Evolutionary conservation across 2,797 vertebrate genomes (phyloP), one percentile per base, ranked within the genome.

Genomic region (Rachycentron canadum): DNA sequence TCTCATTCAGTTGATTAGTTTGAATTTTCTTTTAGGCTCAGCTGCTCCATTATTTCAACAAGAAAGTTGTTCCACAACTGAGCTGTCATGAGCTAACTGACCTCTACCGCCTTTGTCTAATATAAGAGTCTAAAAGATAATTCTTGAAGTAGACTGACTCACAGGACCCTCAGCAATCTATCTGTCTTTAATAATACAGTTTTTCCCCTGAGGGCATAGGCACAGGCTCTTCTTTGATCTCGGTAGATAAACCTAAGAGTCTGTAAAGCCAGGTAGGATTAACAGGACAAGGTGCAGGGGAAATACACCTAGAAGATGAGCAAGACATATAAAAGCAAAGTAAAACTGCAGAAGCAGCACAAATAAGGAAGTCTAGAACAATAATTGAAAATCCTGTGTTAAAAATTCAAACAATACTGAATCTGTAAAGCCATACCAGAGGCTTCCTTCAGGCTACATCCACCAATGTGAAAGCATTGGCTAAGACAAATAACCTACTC

Each of bases 181-280:
- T 81, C 45, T 49, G 36, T 73, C 64, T 82, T 86, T 76, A 80
- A 86, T 82, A 84, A 82, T 65, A 82, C 76, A 81, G 70, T 73
- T 45, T 38, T 64, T 41, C 41, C 57, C 86, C 67, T 16, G 26
- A 69, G 81, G 79, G 63, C 50, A 58, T 28, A 53, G 21, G 30
- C 53, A 55, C 68, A 61, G 65, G 21, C 58, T 74, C 40, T 13
- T 59, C 70, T 82, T 56, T 68, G 68, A 85, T 86, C 73, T 75
- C 65, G 67, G 34, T 26, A 75, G 77, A 78, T 71, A 73, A 68
- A 84, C 77, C 38, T 61, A 73, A 78, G 56, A 71, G 63, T 4
- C 12, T 47, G 40, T 57, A 69, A 82, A 82, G 73, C 60, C 65
- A 65, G 38, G 34, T 41, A 68, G 60, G 65, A 71, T 84, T 78